Conservation (phyloP, 2,888 invertebrate species). For the Druceiella hillmani region DNA sequence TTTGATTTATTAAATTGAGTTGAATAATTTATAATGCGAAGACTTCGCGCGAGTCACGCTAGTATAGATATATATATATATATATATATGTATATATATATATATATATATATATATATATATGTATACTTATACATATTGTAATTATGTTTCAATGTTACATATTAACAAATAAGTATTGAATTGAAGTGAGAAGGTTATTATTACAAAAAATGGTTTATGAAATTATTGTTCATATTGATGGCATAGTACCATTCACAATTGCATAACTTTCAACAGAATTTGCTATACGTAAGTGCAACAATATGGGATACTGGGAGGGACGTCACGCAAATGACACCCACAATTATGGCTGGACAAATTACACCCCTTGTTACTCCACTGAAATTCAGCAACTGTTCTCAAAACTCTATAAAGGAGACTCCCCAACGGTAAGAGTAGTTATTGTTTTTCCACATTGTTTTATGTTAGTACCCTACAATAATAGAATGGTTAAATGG, state of each 20-base stretch:
- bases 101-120: conserved; percentile 1
- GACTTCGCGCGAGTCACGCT: no score
- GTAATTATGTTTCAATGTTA: neutral
- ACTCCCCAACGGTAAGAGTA: no score
- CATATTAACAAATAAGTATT: no score
- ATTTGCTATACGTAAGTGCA: conserved; percentile 65
- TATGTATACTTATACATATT: neutral
- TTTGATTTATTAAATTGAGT: no score
- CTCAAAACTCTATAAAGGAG: no score
- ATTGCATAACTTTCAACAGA: conserved; percentile 41
- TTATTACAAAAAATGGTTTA: no score
- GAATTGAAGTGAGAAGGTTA: no score
- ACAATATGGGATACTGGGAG: conserved; percentile 64
- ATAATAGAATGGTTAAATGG: no score
- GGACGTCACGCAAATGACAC: conserved; percentile 37
- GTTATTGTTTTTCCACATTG: no score
- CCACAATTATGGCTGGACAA: conserved; percentile 65
- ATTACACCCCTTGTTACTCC: conserved; percentile 76
- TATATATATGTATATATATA: conserved; percentile 1
- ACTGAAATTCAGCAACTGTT: conserved; percentile 62
- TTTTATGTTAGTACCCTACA: no score
- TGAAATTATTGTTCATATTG: neutral
- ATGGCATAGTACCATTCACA: neutral
- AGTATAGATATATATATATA: neutral
- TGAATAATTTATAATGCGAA: no score